A percentile compares a stretch with the other conserved stretches of the same genome.
phyloP scores from a whole-genome alignment of 2,113 vertebrate genomes.

The Rhineura floridana region DNA sequence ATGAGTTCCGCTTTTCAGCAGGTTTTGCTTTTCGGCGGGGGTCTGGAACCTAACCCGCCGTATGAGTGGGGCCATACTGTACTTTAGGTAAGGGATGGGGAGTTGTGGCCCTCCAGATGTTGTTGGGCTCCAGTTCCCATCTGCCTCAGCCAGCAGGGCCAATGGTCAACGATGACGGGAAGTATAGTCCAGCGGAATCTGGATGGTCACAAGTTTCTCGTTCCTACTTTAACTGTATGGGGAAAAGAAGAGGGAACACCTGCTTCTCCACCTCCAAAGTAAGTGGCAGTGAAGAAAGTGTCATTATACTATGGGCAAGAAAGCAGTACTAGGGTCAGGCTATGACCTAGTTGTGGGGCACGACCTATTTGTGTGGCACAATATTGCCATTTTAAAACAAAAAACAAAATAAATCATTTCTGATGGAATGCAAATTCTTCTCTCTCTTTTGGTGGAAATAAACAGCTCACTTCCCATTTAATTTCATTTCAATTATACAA shows the following conservation, averaged over 20 bases:
- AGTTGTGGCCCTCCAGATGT: too few relatives aligned
- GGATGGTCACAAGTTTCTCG: neutral
- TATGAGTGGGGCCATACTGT: too few relatives aligned
- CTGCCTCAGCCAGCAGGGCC: too few relatives aligned
- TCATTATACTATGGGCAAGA: neutral
- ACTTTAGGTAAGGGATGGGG: too few relatives aligned
- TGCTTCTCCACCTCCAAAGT: neutral
- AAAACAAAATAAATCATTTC: conserved; percentile 3
- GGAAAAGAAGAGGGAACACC: neutral
- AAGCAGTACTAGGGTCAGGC: neutral
- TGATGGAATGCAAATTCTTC: neutral
- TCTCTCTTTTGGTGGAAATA: too few relatives aligned
- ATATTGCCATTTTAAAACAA: neutral
- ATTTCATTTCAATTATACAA: conserved; percentile 14
- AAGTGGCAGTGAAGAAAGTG: neutral
- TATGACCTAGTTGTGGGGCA: neutral
- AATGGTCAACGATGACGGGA: too few relatives aligned
- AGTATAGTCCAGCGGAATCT: neutral
- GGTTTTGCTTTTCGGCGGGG: too few relatives aligned
- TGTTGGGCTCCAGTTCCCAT: too few relatives aligned
- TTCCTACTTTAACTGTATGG: neutral
- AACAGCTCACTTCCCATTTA: conserved; percentile 7
- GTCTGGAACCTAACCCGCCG: too few relatives aligned
- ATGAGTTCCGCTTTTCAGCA: too few relatives aligned
- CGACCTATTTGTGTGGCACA: too few relatives aligned